A percentile compares a stretch with the other conserved stretches of the same genome.
phyloP scores from a whole-genome alignment of 2,888 invertebrate genomes.

The Tachystola acroxantha region DNA sequence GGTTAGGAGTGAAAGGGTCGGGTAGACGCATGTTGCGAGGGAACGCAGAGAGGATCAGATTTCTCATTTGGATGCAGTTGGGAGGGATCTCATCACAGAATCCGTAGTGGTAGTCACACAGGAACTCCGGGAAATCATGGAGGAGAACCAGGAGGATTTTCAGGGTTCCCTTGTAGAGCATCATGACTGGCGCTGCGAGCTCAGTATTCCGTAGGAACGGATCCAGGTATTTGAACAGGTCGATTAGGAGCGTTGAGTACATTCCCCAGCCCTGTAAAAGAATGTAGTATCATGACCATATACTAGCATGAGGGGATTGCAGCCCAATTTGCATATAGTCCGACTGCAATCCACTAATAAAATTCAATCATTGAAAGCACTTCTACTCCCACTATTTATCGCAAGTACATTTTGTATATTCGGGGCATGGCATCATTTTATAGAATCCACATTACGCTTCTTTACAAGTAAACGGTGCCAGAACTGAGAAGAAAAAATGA shows the following conservation, averaged over 20 bases:
- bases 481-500: too few species aligned
- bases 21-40: constrained; percentile 98
- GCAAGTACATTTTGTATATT: too few species aligned
- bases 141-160: constrained; percentile 95
- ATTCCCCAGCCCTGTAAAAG: constrained; percentile 91
- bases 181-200: constrained; percentile 94
- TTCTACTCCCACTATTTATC: too few species aligned
- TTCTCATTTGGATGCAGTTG: constrained; percentile 99
- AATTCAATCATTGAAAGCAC: too few species aligned
- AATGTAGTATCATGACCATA: too few species aligned
- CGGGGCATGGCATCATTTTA: too few species aligned
- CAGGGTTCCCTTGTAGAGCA: constrained; percentile 96
- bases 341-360: too few species aligned
- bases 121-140: constrained; percentile 99
- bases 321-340: too few species aligned
- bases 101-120: constrained; percentile 99
- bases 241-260: constrained; percentile 97
- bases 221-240: constrained; percentile 97
- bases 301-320: too few species aligned
- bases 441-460: too few species aligned
- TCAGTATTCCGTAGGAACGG: constrained; percentile 98
- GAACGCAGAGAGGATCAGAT: constrained; percentile 97
- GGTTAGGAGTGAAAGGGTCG: constrained; percentile 98
- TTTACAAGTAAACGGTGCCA: too few species aligned
- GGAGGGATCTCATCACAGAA: constrained; percentile 99